A percentile compares a stretch with the other conserved stretches of the same genome.
phyloP scores from a whole-genome alignment of 2,113 vertebrate species.

The Archocentrus centrarchus region DNA sequence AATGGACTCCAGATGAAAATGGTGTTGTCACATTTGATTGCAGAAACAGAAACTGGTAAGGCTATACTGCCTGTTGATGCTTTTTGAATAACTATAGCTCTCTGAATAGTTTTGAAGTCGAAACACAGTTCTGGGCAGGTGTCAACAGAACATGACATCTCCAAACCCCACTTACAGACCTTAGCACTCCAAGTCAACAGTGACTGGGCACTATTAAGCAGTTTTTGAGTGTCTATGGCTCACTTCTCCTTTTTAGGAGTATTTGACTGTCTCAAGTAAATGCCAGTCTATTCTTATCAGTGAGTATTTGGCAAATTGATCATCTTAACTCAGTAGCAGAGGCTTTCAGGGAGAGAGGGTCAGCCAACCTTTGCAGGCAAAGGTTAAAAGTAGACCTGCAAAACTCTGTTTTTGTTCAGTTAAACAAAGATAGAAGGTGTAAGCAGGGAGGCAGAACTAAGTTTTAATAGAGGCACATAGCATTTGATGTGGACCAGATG shows the following conservation, averaged over 20 bases:
- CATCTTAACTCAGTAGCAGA: constrained; percentile 11
- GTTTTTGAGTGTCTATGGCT: background rate
- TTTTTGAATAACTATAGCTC: background rate
- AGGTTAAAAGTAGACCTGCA: background rate
- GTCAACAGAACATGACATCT: no score
- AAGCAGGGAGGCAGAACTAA: no score
- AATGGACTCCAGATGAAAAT: constrained; percentile 93
- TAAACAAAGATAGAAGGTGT: no score
- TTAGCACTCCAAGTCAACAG: background rate
- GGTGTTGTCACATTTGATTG: constrained; percentile 96
- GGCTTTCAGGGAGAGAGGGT: background rate
- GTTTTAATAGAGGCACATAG: no score
- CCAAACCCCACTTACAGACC: background rate
- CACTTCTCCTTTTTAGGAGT: background rate
- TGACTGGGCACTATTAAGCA: background rate
- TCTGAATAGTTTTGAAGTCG: background rate
- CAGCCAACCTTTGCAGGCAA: background rate
- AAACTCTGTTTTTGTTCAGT: no score
- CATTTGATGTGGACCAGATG: no score
- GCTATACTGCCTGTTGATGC: background rate
- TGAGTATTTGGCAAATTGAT: background rate
- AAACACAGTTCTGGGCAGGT: background rate
- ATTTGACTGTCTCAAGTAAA: background rate
- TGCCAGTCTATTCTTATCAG: background rate
- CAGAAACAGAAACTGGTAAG: constrained; percentile 94